Evolutionary conservation across 2,888 invertebrate genomes (phyloP).

Genomic region (Agriotes lineatus): DNA sequence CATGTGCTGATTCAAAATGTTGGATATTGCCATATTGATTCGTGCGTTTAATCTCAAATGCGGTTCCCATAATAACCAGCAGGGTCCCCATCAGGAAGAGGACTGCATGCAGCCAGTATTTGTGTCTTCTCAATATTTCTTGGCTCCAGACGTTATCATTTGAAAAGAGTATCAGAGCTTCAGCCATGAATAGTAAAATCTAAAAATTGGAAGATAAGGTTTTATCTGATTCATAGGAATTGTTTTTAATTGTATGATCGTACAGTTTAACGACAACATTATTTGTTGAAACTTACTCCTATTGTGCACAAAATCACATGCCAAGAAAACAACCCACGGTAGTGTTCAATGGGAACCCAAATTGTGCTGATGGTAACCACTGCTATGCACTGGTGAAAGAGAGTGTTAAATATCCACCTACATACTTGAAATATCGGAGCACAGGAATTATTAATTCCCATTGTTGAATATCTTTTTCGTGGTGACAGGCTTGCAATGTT

Average conservation of each 20-base stretch:
- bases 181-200: constrained; percentile 55
- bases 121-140: constrained; percentile 46
- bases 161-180: constrained; percentile 54
- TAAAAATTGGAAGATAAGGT: too few species aligned
- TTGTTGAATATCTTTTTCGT: too few species aligned
- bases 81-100: constrained; percentile 50
- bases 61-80: constrained; percentile 53
- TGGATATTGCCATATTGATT: constrained; percentile 18
- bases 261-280: neutral
- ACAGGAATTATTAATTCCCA: too few species aligned
- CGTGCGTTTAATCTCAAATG: constrained; percentile 54
- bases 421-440: constrained; percentile 38
- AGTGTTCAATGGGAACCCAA: constrained; percentile 45
- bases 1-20: constrained; percentile 56
- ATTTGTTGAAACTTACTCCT: constrained; percentile 56
- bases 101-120: constrained; percentile 51
- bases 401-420: constrained; percentile 43
- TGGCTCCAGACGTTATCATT: constrained; percentile 52
- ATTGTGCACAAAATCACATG: constrained; percentile 61
- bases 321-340: constrained; percentile 50
- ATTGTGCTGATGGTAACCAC: constrained; percentile 44
- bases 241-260: too few species aligned
- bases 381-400: constrained; percentile 48
- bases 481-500: too few species aligned
- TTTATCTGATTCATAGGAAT: too few species aligned